Evolutionary conservation across 2,888 invertebrate species (phyloP).

Genomic region (Ophion costatus): DNA sequence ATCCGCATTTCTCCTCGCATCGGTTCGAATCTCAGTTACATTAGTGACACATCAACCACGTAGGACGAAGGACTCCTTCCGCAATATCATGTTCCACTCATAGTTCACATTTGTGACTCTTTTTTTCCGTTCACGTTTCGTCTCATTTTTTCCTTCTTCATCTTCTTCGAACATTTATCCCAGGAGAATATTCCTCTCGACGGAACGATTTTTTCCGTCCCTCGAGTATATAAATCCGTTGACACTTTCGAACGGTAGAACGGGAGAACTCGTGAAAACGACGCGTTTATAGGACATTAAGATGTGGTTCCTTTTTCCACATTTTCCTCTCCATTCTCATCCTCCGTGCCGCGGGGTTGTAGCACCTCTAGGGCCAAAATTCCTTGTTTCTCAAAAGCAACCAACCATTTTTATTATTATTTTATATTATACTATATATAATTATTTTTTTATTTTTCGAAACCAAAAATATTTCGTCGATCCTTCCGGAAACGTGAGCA

Average conservation of each 20-base stretch:
- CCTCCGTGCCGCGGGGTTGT: background rate
- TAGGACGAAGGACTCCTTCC: constrained; percentile 41
- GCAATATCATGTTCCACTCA: constrained; percentile 48
- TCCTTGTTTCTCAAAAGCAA: background rate
- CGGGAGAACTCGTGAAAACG: constrained; percentile 37
- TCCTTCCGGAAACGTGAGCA: too few relatives aligned
- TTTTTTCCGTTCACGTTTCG: background rate
- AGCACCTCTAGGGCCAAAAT: background rate
- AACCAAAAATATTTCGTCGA: too few relatives aligned
- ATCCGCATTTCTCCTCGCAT: constrained; percentile 35
- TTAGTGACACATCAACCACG: constrained; percentile 19
- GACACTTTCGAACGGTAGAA: constrained; percentile 51
- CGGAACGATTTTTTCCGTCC: constrained; percentile 36
- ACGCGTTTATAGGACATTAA: constrained; percentile 48
- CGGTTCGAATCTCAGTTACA: constrained; percentile 8
- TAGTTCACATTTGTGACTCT: constrained; percentile 11
- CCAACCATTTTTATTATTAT: too few relatives aligned
- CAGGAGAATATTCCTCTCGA: constrained; percentile 32
- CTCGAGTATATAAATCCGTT: constrained; percentile 54
- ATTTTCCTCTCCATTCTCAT: constrained; percentile 18
- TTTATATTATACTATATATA: too few relatives aligned
- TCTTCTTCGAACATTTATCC: constrained; percentile 48
- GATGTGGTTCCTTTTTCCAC: constrained; percentile 18
- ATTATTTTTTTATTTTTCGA: too few relatives aligned
- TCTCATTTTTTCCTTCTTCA: constrained; percentile 11